Base-by-base conservation (phyloP, 1,140 invertebrate genomes). In the Hormaphis cornu region DNA sequence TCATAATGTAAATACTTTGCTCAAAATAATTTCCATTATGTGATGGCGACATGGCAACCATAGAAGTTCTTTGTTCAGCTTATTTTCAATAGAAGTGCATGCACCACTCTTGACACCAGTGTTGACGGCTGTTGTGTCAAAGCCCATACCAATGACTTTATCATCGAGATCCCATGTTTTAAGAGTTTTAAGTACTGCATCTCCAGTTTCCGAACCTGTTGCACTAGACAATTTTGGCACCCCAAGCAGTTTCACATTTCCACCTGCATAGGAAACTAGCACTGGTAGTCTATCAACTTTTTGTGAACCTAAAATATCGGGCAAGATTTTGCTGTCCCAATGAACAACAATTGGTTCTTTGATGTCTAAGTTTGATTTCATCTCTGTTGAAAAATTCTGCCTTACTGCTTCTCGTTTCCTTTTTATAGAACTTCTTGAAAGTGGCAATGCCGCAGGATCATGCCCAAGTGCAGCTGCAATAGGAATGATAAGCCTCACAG, bases 81-180 rank as follows among this genome's bases (percentile, higher is more conserved):
- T 44, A 10, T 44, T 30, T 44, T 72, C 53, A n/a, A 72, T 46
- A 26, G 54, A 18, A 71, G 66, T 58, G 37, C 58, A 71, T 8
- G 70, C 70, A 40, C 75, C 75, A 71, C 70, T 75, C 35, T 61
- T 46, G 61, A 37, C 50, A n/a, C 75, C 77, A n/a, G 76, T 74
- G 70, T 78, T 78, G 18, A 74, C 71, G 69, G 73, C 73, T 52
- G 75, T 77, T 2, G 76, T 78, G 54, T 77, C 76, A 70, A 76
- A 77, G 69, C 74, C 76, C 61, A 78, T 18, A 30, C 14, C 44
- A 30, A 24, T 50, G 1, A 70, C 58, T 56, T 20, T 59, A 22
- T 71, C 18, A 72, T 69, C 28, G 3, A 73, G 1, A 20, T 71
- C 22, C 72, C 48, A 70, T 54, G 52, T 14, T 2, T 48, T 6